These are phyloP conservation scores for Chamaetylas fuelleborni DNA, from an alignment of 2,113 vertebrate genomes.

Conservation along the genomic window DNA sequence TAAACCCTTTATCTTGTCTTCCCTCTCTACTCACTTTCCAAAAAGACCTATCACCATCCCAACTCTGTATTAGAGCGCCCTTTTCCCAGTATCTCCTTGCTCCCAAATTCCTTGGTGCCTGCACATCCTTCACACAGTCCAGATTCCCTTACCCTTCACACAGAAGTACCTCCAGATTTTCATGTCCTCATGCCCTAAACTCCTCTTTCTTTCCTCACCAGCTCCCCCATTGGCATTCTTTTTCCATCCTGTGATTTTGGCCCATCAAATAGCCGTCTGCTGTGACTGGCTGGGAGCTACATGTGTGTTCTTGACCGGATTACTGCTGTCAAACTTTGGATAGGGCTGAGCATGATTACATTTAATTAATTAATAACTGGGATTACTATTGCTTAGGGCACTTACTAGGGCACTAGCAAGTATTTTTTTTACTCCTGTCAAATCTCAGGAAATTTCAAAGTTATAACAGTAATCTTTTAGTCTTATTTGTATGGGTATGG, in stretches of 20 bases:
- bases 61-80: neutral
- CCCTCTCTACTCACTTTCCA: neutral
- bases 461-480: neutral
- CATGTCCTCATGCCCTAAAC: neutral
- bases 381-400: neutral
- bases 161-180: neutral
- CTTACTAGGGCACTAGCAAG: neutral
- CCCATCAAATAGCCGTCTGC: neutral
- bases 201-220: neutral
- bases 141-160: neutral
- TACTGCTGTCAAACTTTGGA: neutral
- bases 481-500: neutral
- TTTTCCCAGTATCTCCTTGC: neutral
- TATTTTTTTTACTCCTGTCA: neutral
- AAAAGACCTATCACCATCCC: neutral
- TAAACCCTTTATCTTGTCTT: neutral
- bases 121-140: neutral
- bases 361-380: neutral
- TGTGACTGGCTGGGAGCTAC: neutral
- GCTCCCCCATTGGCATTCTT: neutral
- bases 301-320: neutral
- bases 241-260: rapidly evolving
- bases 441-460: neutral
- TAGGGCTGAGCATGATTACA: neutral
- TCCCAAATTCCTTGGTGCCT: neutral